Base-by-base conservation (phyloP, 2,113 vertebrate genomes). In the Gopherus flavomarginatus region DNA sequence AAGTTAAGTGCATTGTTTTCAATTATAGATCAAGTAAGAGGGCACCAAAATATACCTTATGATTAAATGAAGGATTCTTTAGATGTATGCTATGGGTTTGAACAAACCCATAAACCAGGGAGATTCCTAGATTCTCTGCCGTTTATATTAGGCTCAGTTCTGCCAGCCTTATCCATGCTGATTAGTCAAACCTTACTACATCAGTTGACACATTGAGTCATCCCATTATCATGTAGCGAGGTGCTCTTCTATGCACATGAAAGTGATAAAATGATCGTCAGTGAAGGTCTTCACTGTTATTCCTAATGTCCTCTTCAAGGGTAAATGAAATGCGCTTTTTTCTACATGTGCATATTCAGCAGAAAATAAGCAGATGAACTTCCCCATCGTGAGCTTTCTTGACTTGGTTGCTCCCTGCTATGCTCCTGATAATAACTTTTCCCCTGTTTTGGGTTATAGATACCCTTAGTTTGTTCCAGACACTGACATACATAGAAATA, bases 321-420 rank as follows among this genome's bases (percentile, higher is more conserved):
- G 2, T 38, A 82, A 47, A 78, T 52, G 9, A 82, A 69, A 35
- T 4, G 1, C 0, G 3, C 91, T 83, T 83, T 12, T 1, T 2
- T 5, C 9, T 22, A 49, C 3, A 17, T 13, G 56, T 1, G 62
- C 1, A n/a, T 16, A 13, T 84, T 77, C 3, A 38, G 65, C 81
- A 79, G 24, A 69, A 87, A 52, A 59, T 29, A 4, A 57, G 22
- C 44, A 56, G 3, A 38, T 5, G 9, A 35, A 57, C 81, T 89
- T 93, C 1, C 31, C 2, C 47, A 11, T 50, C 42, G 13, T 92
- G n/a, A 82, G 3, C 8, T 86, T 59, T 49, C 47, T 5, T 13
- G 22, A n/a, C 5, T 65, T 83, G 65, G 21, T 77, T 89, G 27
- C 83, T 81, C 35, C 16, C 29, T 69, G 6, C 21, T 44, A 47